A percentile compares a stretch with the other conserved stretches of the same genome.
These are phyloP conservation scores for Axea sp. DNA, from an alignment of 2,888 invertebrate species.

Conservation along the genomic window DNA sequence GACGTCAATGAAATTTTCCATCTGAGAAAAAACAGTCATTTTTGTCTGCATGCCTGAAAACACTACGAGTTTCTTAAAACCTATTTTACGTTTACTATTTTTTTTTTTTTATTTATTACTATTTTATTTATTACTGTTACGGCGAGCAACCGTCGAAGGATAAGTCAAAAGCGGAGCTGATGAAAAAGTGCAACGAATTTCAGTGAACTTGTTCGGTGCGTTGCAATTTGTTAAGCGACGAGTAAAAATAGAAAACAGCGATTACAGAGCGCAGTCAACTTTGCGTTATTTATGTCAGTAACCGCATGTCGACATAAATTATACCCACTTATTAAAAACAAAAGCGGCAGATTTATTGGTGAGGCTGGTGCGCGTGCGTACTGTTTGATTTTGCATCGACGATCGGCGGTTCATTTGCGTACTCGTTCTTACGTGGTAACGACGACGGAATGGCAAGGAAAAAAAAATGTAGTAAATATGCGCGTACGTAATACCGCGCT, in stretches of 20 bases:
- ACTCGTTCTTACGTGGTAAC: constrained; percentile 43
- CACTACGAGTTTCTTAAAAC: no score
- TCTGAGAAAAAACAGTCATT: no score
- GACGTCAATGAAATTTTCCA: no score
- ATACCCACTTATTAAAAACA: constrained; percentile 40
- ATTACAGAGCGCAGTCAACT: constrained; percentile 12
- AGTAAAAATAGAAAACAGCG: constrained; percentile 24
- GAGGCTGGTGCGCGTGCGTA: constrained; percentile 27
- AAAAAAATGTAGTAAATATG: constrained; percentile 32
- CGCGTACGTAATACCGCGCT: constrained; percentile 25
- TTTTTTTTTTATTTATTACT: no score
- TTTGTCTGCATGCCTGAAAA: no score
- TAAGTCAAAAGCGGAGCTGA: no score
- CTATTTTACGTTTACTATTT: no score
- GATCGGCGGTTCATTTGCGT: constrained; percentile 47
- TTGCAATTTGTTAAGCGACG: constrained; percentile 8
- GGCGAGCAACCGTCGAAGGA: no score
- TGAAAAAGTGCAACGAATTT: neutral
- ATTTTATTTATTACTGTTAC: no score
- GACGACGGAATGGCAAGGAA: constrained; percentile 2
- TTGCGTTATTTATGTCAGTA: constrained; percentile 41
- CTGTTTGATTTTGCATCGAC: constrained; percentile 40
- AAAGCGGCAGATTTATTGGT: constrained; percentile 32
- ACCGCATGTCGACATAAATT: constrained; percentile 26
- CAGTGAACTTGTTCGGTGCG: neutral